phyloP scores from a whole-genome alignment of 2,888 invertebrate genomes.

The Trichogramma evanescens region DNA sequence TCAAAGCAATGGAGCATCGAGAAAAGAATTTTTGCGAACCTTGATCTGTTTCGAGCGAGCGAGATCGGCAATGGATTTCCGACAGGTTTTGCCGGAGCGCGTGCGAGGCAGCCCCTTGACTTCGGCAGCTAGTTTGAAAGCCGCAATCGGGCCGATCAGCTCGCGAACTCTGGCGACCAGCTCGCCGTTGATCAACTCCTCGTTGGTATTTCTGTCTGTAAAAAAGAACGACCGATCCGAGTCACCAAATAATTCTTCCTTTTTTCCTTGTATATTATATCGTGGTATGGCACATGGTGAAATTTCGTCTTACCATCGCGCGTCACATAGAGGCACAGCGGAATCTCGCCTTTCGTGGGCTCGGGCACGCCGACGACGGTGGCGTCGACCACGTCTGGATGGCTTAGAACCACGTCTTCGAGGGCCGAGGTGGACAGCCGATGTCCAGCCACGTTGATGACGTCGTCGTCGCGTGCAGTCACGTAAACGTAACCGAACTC shows the following conservation, averaged over 20 bases:
- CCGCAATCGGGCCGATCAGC: constrained; percentile 79
- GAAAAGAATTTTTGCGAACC: constrained; percentile 47
- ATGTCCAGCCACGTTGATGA: constrained; percentile 93
- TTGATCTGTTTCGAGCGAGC: constrained; percentile 73
- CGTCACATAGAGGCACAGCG: constrained; percentile 78
- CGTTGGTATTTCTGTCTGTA: constrained; percentile 50
- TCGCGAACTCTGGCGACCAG: constrained; percentile 56
- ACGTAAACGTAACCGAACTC: constrained; percentile 80
- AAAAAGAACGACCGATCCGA: background rate
- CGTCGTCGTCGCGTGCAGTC: constrained; percentile 86
- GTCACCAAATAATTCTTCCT: background rate
- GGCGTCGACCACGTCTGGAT: constrained; percentile 77
- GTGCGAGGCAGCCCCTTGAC: constrained; percentile 81
- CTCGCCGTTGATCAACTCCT: constrained; percentile 53
- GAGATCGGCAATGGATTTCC: constrained; percentile 79
- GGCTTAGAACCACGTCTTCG: constrained; percentile 84
- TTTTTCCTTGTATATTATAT: background rate
- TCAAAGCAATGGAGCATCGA: background rate
- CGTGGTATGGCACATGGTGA: background rate
- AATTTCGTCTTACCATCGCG: constrained; percentile 51
- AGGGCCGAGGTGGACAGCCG: constrained; percentile 81
- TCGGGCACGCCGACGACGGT: constrained; percentile 89
- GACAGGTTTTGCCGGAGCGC: constrained; percentile 74
- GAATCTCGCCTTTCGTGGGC: constrained; percentile 81
- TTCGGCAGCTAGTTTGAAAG: constrained; percentile 72